Evolutionary conservation across 2,113 vertebrate species (phyloP), one percentile per base, ranked within the genome.

Genomic region (Atractosteus spatula): DNA sequence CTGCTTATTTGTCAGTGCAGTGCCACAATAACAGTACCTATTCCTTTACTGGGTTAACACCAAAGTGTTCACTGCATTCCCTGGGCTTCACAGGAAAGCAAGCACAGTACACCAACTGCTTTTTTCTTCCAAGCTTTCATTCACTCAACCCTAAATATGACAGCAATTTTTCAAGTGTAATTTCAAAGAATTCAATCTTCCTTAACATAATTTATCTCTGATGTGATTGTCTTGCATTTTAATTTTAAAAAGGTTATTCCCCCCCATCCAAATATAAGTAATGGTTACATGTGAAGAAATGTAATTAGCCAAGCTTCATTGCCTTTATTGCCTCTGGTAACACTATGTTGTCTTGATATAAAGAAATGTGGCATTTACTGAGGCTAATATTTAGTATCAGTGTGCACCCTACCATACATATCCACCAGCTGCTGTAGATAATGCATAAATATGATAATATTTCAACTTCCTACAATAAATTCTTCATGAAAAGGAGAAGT

Each of bases 351-450:
- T 76, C 16, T 56, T 83, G 76, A 85, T 82, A 81, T 83, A 83
- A 79, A 79, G 75, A 76, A 81, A 82, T 76, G 78, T 84, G 83
- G 74, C 79, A 81, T 85, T 82, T 80, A 77, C 75, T 78, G 69
- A 45, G 47, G 72, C 73, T 82, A 81, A 83, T 77, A 83, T 81
- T 78, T 79, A 75, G 76, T 71, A 77, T 79, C 82, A 78, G 72
- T 81, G 79, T 75, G 82, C 79, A 84, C 41, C 63, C 64, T 79
- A 79, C 76, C 74, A 71, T 79, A 76, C 74, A 80, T 71, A 79
- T 73, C 71, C 79, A 83, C 78, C 79, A 78, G 75, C 83, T 77
- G 76, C 73, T 75, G 67, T 68, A 79, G 73, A 78, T 75, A 85
- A 79, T 76, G 55, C 71, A 78, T 72, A 81, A 72, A 74, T 76